phyloP scores from a whole-genome alignment of 2,797 vertebrate species.

The Molossus alvarezi region DNA sequence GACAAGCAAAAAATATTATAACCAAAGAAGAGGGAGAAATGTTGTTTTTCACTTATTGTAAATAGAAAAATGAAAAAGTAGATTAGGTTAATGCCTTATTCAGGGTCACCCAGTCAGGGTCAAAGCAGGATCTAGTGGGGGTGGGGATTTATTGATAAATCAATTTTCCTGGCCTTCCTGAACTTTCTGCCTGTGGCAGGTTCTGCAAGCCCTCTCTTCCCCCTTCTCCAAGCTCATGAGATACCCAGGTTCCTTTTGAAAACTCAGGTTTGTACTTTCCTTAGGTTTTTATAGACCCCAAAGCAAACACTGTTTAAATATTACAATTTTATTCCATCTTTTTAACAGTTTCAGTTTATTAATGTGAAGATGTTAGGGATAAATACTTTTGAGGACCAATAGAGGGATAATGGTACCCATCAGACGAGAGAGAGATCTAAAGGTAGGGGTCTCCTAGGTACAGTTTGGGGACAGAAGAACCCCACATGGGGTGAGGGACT shows the following conservation, averaged over 20 bases:
- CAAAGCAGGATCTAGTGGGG: not conserved
- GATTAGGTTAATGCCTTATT: not conserved
- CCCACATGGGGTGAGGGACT: accelerated
- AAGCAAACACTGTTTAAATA: not conserved
- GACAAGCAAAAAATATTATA: not conserved
- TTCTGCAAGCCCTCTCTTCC: not conserved
- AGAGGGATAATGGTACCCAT: not conserved
- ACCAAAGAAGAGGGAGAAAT: not conserved
- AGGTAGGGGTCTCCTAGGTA: not conserved
- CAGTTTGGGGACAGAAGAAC: accelerated
- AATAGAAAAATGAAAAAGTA: not conserved
- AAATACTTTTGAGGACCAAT: not conserved
- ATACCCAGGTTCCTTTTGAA: not conserved
- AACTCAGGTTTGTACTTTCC: not conserved
- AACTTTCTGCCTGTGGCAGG: not conserved
- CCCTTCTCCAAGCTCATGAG: not conserved
- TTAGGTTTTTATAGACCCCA: not conserved
- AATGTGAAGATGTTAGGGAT: not conserved
- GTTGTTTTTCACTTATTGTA: not conserved
- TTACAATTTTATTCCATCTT: not conserved
- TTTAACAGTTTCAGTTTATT: not conserved
- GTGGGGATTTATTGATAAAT: not conserved
- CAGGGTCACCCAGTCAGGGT: no score
- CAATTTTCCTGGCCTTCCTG: not conserved
- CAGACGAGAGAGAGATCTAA: not conserved